These are phyloP conservation scores for Drosophila kikkawai DNA, from an alignment of 1,140 invertebrate genomes.

Conservation along the genomic window DNA sequence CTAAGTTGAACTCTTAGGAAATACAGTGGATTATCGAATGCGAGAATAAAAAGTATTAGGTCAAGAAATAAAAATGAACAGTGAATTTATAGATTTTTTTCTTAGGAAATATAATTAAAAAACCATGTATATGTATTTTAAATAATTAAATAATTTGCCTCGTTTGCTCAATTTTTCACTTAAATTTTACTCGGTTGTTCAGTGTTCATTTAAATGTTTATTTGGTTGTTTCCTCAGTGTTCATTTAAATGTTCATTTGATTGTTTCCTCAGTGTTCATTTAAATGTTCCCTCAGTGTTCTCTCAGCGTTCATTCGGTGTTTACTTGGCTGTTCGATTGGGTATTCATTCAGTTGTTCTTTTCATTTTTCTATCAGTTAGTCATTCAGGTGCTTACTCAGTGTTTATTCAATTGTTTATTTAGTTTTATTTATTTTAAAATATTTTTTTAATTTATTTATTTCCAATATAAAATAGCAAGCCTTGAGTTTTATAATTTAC, in stretches of 20 bases:
- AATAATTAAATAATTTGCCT: background rate
- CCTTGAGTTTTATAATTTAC: no score
- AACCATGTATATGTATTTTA: background rate
- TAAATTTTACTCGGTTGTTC: background rate
- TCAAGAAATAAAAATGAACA: background rate
- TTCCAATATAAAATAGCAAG: no score
- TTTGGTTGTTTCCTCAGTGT: background rate
- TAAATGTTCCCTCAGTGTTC: background rate
- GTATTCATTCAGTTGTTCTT: background rate
- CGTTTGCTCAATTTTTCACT: background rate
- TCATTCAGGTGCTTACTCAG: background rate
- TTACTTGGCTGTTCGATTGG: background rate
- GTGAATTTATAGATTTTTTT: background rate
- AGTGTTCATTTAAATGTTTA: background rate
- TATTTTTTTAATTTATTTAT: no score
- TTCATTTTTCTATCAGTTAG: background rate
- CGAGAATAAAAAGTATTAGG: no score
- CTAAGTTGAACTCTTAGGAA: constrained; percentile 50
- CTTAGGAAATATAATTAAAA: background rate
- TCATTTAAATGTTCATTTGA: background rate
- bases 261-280: background rate
- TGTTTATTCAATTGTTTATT: no score
- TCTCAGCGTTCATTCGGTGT: background rate
- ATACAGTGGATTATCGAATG: constrained; percentile 15
- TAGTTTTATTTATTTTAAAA: no score